Base-by-base conservation (phyloP, 2,797 vertebrate genomes). In the Chrosomus eos region DNA sequence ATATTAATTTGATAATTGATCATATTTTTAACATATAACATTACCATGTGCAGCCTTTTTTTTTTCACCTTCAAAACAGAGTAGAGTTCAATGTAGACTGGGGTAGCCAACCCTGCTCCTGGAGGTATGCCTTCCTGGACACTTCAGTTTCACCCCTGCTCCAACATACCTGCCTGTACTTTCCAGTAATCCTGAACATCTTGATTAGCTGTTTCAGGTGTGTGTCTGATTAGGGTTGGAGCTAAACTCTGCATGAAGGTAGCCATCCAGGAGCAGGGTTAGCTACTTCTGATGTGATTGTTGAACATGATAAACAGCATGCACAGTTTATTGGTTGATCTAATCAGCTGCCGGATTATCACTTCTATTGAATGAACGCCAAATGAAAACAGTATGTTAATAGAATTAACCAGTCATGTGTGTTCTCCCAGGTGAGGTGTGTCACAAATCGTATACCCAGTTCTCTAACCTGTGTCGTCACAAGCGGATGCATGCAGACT, bases 361-460 rank as follows among this genome's bases (percentile, higher is more conserved):
- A 85, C 23, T 88, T 72, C 62, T 79, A 40, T 43, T 87, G 21
- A 84, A 86, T 87, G 77, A 71, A 76, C 85, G 92, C 91, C 89
- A 93, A 93, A 92, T 93, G 94, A 92, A 93, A 93, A 93, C 93
- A 95, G 94, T 95, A 93, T 95, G 95, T 95, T 94, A 95, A 95
- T 94, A 94, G 93, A 94, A 95, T 95, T 96, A 96, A 95, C 94
- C 94, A 95, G 94, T 94, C 95, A 93, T 94, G 92, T 93, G 93
- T 94, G 94, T 94, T 87, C 87, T 94, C 96, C 91, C 96, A 99
- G 98, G 98, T 94, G 98, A 99, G 95, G 98, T 99, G 92, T 99
- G 98, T 95, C 98, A 99, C 97, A 99, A 99, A 95, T 99, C 98
- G 94, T 99, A 99, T 96, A 99, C 98, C 93, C 98, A 99, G 96